Conservation (phyloP, 2,113 vertebrate genomes). For the Brachyhypopomus occidentalis region DNA sequence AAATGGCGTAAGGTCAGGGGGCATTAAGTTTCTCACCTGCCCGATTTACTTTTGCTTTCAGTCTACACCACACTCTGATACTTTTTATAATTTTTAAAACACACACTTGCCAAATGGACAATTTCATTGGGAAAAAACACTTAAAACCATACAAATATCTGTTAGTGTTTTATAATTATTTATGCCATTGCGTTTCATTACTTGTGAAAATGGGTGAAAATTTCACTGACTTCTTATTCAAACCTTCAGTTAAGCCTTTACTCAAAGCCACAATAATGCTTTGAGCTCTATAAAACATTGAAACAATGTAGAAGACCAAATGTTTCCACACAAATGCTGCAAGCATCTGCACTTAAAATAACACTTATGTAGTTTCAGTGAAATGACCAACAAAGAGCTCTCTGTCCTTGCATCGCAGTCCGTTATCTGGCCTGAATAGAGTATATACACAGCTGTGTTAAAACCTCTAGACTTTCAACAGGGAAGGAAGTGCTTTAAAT, state of each 20-base stretch:
- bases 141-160: too few species aligned
- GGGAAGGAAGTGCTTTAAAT: constrained; percentile 28
- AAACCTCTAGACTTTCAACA: not conserved
- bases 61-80: too few species aligned
- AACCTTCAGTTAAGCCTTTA: too few species aligned
- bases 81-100: too few species aligned
- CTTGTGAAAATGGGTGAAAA: too few species aligned
- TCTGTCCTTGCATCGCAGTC: not conserved
- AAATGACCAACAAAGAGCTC: not conserved
- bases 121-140: too few species aligned
- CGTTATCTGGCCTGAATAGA: not conserved
- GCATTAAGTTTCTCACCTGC: constrained; percentile 54
- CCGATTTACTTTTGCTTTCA: constrained; percentile 8
- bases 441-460: not conserved
- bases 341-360: not conserved
- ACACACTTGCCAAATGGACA: too few species aligned
- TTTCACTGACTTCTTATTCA: too few species aligned
- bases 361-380: not conserved
- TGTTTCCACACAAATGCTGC: too few species aligned
- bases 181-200: not conserved
- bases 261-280: too few species aligned
- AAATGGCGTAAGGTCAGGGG: constrained; percentile 44
- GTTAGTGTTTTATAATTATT: not conserved
- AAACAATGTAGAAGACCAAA: not conserved
- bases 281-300: too few species aligned